Conservation (phyloP, 2,797 vertebrate species). For the Thripadectes ignobilis region DNA sequence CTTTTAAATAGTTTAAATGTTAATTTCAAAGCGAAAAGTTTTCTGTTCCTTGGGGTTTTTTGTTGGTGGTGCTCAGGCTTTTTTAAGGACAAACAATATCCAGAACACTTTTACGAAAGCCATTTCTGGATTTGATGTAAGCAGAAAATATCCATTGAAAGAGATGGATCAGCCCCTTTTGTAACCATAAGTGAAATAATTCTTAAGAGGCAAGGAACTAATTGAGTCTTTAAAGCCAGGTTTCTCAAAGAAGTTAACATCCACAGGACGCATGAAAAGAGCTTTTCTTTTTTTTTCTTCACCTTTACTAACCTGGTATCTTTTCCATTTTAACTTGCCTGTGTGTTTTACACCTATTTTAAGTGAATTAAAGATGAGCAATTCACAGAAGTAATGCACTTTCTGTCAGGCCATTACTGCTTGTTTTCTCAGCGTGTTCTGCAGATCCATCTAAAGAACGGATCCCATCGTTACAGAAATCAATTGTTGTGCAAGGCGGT, state of each 20-base stretch:
- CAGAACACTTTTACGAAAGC: background rate
- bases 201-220: background rate
- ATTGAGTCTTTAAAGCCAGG: constrained; percentile 6
- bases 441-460: constrained; percentile 1
- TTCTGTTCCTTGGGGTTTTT: background rate
- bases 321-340: background rate
- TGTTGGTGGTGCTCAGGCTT: background rate
- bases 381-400: constrained; percentile 3
- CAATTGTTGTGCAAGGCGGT: background rate
- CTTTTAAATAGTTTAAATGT: background rate
- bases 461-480: background rate
- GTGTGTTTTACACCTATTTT: background rate
- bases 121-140: background rate
- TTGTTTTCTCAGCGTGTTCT: constrained; percentile 25
- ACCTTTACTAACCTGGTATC: background rate
- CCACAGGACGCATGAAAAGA: background rate
- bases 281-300: background rate
- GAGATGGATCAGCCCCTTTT: background rate
- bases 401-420: background rate
- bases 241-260: constrained; percentile 22
- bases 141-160: background rate
- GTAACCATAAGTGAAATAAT: background rate
- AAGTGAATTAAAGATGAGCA: constrained; percentile 27
- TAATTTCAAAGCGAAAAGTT: background rate
- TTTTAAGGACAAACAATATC: background rate